A percentile compares a stretch with the other conserved stretches of the same genome.
These are phyloP conservation scores for Falco naumanni DNA, from an alignment of 2,797 vertebrate species.

Conservation along the genomic window DNA sequence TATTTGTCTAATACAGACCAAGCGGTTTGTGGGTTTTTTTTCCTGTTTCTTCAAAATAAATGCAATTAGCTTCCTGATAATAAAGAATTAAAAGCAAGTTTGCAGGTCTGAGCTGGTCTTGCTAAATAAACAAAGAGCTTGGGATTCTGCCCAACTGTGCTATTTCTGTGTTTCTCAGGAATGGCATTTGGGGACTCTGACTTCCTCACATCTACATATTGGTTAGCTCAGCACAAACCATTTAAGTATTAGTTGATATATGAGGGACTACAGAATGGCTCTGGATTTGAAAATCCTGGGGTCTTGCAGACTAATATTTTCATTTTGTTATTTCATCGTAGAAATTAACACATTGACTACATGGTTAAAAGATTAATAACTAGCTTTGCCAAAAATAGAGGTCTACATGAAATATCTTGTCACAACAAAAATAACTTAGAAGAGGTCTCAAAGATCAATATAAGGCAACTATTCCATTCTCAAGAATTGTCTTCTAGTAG, in stretches of 20 bases:
- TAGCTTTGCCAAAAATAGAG: background rate
- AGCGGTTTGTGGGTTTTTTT: background rate
- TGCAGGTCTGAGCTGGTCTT: background rate
- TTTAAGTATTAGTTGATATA: background rate
- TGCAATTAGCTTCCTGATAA: background rate
- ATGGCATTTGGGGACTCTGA: background rate
- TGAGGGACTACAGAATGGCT: background rate
- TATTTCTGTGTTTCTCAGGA: background rate
- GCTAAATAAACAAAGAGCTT: background rate
- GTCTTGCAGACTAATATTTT: background rate
- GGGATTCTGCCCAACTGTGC: background rate
- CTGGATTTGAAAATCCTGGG: background rate
- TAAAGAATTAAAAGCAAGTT: background rate
- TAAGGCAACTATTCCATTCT: background rate
- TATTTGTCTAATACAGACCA: background rate
- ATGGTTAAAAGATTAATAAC: background rate
- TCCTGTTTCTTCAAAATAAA: background rate
- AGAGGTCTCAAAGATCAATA: background rate
- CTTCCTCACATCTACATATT: background rate
- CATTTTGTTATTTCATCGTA: background rate
- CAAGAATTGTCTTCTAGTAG: background rate
- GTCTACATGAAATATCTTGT: background rate
- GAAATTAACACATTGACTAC: background rate
- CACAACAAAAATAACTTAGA: background rate
- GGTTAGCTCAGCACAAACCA: background rate